Evolutionary conservation across 2,113 vertebrate genomes (phyloP), one percentile per base, ranked within the genome.

Genomic region (Furnarius figulus): DNA sequence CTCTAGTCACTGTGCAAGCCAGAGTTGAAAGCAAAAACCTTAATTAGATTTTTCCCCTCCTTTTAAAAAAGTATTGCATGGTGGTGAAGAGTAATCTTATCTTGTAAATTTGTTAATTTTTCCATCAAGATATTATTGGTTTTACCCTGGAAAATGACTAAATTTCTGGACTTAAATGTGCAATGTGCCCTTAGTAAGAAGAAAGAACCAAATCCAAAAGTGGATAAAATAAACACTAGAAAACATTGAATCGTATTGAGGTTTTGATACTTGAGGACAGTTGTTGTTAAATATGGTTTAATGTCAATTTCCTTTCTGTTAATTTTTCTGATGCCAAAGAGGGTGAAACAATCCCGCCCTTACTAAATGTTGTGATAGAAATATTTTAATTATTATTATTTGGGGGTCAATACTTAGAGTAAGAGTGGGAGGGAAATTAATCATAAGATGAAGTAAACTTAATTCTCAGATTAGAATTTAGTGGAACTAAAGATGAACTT

Each of bases 21-120:
- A 12, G 6, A 68, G 9, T 1, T 27, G 17, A 79, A 89, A 93
- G 17, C 3, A 49, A 73, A 78, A 59, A 6, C 0, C 10, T 16
- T 59, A 40, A 11, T 19, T 78, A 5, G 5, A 0, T 21, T 71
- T 33, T 1, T 3, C 8, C 2, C 8, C 5, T 5, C 0, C 12
- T 83, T 74, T 35, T 8, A 27, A 27, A 28, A 39, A 33, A 44
- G 17, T 25, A 23, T 23, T 14, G 2, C 50, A 4, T 18, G 14
- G 24, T 66, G 31, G 3, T 77, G 47, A 42, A 27, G 6, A 44
- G 14, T 14, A 74, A 63, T 1, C 3, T 39, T 33, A 3, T 8
- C 18, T 53, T 42, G 16, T 23, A 47, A 49, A 68, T 4, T 14
- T 35, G 7, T 31, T 33, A 30, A 12, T 28, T 84, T 73, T 73